Conservation (phyloP, 2,113 vertebrate genomes). For the Megatriorchis doriae region DNA sequence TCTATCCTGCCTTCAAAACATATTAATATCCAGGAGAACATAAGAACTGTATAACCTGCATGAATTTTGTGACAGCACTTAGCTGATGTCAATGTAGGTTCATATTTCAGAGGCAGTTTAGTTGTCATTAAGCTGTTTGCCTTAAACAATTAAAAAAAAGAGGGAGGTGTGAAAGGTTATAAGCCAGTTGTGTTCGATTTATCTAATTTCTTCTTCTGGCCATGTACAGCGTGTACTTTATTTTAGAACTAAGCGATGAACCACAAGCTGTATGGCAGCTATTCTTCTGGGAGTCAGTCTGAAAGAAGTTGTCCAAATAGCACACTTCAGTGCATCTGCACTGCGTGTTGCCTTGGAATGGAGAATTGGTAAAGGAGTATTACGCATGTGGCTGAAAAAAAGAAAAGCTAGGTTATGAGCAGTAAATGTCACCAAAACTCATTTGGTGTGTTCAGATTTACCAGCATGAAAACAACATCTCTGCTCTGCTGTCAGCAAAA, state of each 20-base stretch:
- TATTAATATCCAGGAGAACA: background rate
- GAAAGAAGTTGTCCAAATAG: background rate
- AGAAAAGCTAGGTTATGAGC: background rate
- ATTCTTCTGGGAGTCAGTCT: background rate
- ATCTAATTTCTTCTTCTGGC: background rate
- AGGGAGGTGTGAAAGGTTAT: background rate
- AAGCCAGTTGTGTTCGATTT: background rate
- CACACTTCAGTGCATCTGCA: background rate
- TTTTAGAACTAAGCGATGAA: background rate
- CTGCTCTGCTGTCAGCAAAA: conserved; percentile 29
- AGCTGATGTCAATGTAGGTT: background rate
- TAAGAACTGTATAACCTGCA: background rate
- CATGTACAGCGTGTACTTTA: background rate
- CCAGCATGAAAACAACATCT: background rate
- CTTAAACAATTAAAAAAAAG: background rate
- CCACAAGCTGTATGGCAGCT: background rate
- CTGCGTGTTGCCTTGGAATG: background rate
- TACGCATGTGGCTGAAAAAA: background rate
- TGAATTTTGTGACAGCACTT: background rate
- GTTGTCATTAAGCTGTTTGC: background rate
- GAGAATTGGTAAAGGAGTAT: background rate
- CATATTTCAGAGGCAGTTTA: background rate
- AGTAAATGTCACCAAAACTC: conserved; percentile 61
- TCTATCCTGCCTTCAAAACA: background rate
- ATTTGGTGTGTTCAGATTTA: conserved; percentile 24